phyloP scores from a whole-genome alignment of 2,888 invertebrate genomes.

The Cecidostiba fungosa region DNA sequence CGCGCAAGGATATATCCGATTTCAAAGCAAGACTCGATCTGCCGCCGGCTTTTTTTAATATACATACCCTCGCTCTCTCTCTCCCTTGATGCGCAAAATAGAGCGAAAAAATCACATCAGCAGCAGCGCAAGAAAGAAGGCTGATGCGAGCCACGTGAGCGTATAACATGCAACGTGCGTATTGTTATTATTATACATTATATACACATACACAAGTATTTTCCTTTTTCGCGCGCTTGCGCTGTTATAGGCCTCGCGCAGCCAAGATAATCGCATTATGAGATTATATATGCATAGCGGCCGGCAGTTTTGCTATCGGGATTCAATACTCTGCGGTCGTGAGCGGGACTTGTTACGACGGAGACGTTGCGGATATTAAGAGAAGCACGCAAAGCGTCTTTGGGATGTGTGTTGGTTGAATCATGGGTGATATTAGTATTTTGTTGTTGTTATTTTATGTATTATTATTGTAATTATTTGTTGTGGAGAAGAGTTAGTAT shows the following conservation, averaged over 20 bases:
- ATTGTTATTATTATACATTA: neutral
- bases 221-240: conserved; percentile 19
- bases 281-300: conserved; percentile 30
- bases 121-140: conserved; percentile 14
- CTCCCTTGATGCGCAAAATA: conserved; percentile 13
- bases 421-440: neutral
- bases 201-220: neutral
- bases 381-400: conserved; percentile 30
- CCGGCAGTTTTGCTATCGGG: conserved; percentile 27
- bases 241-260: conserved; percentile 8
- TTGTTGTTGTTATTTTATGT: neutral
- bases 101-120: conserved; percentile 33
- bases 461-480: neutral
- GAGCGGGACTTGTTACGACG: neutral
- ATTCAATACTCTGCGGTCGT: conserved; percentile 31
- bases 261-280: conserved; percentile 49
- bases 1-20: conserved; percentile 11
- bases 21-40: conserved; percentile 31
- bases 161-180: neutral
- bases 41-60: conserved; percentile 1
- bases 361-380: neutral
- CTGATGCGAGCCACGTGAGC: neutral
- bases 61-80: neutral
- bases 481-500: neutral
- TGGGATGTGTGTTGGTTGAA: neutral